Evolutionary conservation across 2,888 invertebrate species (phyloP).

Genomic region (Protodeltote pygarga): DNA sequence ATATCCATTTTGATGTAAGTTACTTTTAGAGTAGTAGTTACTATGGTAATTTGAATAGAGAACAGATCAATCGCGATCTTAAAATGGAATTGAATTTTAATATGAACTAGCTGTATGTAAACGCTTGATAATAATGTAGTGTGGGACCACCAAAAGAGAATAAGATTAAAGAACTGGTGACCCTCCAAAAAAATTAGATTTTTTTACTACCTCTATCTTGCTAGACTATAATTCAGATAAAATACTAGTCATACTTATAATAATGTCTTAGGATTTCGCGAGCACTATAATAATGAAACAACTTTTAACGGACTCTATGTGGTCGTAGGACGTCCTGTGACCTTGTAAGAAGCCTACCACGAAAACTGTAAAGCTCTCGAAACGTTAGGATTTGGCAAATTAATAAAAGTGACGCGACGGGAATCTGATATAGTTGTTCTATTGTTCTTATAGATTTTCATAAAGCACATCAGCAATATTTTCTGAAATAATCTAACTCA

Average conservation of each 20-base stretch:
- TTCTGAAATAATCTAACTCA: conserved; percentile 27
- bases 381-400: too few relatives aligned
- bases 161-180: conserved; percentile 28
- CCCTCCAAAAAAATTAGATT: conserved; percentile 15
- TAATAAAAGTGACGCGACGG: too few relatives aligned
- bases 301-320: too few relatives aligned
- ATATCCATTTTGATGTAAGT: neutral
- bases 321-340: too few relatives aligned
- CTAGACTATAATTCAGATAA: too few relatives aligned
- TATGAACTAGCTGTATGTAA: conserved; percentile 27
- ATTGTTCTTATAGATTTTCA: conserved; percentile 32
- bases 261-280: too few relatives aligned
- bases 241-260: too few relatives aligned
- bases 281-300: too few relatives aligned
- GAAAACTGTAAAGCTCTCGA: too few relatives aligned
- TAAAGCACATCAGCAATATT: conserved; percentile 46
- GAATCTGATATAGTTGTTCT: too few relatives aligned
- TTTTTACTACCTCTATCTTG: too few relatives aligned
- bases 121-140: conserved; percentile 29
- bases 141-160: conserved; percentile 42
- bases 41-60: conserved; percentile 7
- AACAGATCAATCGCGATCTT: conserved; percentile 29
- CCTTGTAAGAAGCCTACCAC: too few relatives aligned
- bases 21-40: conserved; percentile 9
- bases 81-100: conserved; percentile 45